A percentile compares a stretch with the other conserved stretches of the same genome.
Conservation (phyloP, 1,140 invertebrate genomes). For the Drosophila santomea region DNA sequence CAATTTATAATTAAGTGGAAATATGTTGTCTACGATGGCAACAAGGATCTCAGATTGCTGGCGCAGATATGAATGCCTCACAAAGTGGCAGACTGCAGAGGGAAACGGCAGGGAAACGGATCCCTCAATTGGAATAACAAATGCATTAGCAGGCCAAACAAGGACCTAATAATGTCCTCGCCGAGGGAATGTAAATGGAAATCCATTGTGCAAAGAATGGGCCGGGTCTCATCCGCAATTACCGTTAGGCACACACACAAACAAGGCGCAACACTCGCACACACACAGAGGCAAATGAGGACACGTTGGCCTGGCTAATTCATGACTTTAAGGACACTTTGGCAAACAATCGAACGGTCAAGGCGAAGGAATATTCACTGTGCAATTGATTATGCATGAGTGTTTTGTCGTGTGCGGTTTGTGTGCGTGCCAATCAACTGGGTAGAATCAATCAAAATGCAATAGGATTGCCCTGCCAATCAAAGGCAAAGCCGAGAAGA, state of each 20-base stretch:
- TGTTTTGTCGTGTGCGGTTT: constrained; percentile 36
- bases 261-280: background rate
- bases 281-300: constrained; percentile 47
- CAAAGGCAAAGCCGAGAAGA: constrained; percentile 27
- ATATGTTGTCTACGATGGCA: constrained; percentile 59
- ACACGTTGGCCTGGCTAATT: constrained; percentile 63
- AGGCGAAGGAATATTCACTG: constrained; percentile 51
- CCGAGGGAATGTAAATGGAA: constrained; percentile 13
- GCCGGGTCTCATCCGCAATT: constrained; percentile 55
- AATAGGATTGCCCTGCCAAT: constrained; percentile 71
- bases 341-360: constrained; percentile 61
- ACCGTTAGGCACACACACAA: constrained; percentile 57
- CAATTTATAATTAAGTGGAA: constrained; percentile 82
- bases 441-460: constrained; percentile 74
- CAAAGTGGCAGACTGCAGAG: background rate
- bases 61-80: constrained; percentile 44
- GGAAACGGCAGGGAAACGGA: background rate
- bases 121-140: constrained; percentile 43
- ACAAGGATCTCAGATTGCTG: constrained; percentile 57
- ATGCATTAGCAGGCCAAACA: constrained; percentile 53
- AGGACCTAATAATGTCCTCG: constrained; percentile 45
- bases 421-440: constrained; percentile 63
- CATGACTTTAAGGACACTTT: constrained; percentile 74
- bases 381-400: constrained; percentile 72
- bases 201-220: constrained; percentile 40